Base-by-base conservation (phyloP, 2,113 vertebrate genomes). In the Zeus faber region DNA sequence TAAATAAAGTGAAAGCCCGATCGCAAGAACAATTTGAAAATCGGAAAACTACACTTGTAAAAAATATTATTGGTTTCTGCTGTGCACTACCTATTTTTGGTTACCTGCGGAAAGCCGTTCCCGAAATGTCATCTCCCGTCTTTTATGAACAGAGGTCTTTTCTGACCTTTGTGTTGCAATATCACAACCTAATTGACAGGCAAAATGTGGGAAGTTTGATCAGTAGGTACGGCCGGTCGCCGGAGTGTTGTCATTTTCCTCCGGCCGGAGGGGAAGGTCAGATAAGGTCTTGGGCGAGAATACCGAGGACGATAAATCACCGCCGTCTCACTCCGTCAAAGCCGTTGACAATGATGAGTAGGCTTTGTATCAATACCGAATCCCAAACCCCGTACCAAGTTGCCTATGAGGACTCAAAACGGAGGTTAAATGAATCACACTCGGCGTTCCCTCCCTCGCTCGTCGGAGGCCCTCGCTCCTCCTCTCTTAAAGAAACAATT, bases 241-340 rank as follows among this genome's bases (percentile, higher is more conserved):
- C 29, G 23, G 24, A 40, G 33, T 33, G 41, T 57, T 16, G 14
- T 33, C 35, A 35, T 57, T 16, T 47, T 25, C 54, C 35, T 21
- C 17, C 5, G n/a, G n/a, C n/a, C n/a, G n/a, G n/a, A n/a, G 14
- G 22, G 8, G 17, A 6, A 49, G 55, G 22, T 26, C 31, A 58
- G 54, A n/a, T 2, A 14, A 24, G 48, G 29, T 23, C 24, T 27
- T 33, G 21, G 5, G 25, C 20, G 3, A 21, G 40, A 62, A 24
- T 65, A 58, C 65, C 63, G 49, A 68, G 73, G 63, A n/a, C 48
- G 57, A 64, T 77, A 63, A 20, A 74, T 77, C 67, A 76, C 40
- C 37, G 59, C 52, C 13, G 49, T 33, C 41, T 8, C 45, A 27
- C 41, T 51, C 58, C 64, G 74, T 69, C 77, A n/a, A 74, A 23